Evolutionary conservation across 2,797 vertebrate genomes (phyloP).

Genomic region (Oreochromis grahami): DNA sequence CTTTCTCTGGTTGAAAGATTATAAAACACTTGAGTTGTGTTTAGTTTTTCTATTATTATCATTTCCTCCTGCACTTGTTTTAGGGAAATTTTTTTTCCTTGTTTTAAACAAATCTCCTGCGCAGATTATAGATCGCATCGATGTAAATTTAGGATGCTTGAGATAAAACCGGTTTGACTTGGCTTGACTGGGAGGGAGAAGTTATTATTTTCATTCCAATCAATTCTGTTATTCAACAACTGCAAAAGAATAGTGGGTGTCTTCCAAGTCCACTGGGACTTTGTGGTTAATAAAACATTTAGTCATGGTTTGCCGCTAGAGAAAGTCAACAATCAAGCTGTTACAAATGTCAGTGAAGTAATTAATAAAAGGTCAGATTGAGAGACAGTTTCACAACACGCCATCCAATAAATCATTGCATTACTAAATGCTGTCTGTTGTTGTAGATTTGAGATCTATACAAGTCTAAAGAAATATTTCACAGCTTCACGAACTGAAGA

Average conservation of each 20-base stretch:
- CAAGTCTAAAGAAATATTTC: background rate
- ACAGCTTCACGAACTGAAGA: background rate
- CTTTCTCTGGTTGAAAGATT: background rate
- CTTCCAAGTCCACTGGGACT: background rate
- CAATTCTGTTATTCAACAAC: background rate
- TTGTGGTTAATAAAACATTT: background rate
- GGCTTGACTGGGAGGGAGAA: background rate
- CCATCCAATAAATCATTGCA: background rate
- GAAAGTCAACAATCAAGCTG: background rate
- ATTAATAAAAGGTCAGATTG: background rate
- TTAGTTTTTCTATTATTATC: background rate
- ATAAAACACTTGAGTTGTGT: background rate
- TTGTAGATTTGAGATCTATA: background rate
- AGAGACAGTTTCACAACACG: background rate
- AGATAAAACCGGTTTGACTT: background rate
- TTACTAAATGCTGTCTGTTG: background rate
- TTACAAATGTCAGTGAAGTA: background rate
- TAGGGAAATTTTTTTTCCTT: background rate
- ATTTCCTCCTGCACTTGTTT: background rate
- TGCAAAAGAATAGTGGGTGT: background rate
- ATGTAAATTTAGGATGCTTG: background rate
- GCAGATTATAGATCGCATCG: fast-evolving
- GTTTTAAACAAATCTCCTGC: background rate
- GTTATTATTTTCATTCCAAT: background rate
- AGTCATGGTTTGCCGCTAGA: background rate